Base-by-base conservation (phyloP, 2,888 invertebrate species). In the Meganola albula region DNA sequence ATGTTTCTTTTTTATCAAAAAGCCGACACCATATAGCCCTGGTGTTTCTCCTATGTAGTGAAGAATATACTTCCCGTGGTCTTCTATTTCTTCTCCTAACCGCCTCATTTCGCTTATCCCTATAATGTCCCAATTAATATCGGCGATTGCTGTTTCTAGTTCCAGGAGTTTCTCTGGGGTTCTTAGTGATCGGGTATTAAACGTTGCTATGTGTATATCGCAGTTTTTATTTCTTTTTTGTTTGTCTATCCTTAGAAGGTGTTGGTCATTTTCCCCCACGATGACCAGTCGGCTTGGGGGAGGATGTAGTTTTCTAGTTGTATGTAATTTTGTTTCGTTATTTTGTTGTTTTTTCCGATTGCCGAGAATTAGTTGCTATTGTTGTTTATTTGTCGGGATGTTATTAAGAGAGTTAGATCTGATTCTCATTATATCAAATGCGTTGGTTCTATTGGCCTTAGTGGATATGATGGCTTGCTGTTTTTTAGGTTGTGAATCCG, bases 331-430 rank as follows among this genome's bases (percentile, higher is more conserved):
- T 20, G n/a, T 29, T 29, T 21, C 5, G 7, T 28, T 13, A 10
- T 28, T 28, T 28, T 13, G 12, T 28, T 28, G 28, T 12, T n/a
- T 28, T 24, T 4, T 28, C 21, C 34, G 28, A 28, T 34, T 29
- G n/a, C 16, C 26, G 26, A 20, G 22, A 13, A 14, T 21, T 34
- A 13, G 12, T 34, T 34, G 25, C 29, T 34, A 29, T 29, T 29
- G 29, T 0, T 22, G 25, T 22, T 34, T 34, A 10, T 14, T 20
- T 25, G 25, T 21, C 10, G 8, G 11, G 8, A 12, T 26, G 23
- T 29, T 13, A 4, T 22, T 29, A 2, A 23, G 23, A 23, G 29
- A 22, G 12, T 28, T 28, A 14, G 27, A 27, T 10, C 27, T 10
- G 12, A 8, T 10, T 28, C 27, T 28, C 27, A 21, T 28, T 1